Conservation (phyloP, 2,797 vertebrate species). For the Parauchenoglanis punctatus region DNA sequence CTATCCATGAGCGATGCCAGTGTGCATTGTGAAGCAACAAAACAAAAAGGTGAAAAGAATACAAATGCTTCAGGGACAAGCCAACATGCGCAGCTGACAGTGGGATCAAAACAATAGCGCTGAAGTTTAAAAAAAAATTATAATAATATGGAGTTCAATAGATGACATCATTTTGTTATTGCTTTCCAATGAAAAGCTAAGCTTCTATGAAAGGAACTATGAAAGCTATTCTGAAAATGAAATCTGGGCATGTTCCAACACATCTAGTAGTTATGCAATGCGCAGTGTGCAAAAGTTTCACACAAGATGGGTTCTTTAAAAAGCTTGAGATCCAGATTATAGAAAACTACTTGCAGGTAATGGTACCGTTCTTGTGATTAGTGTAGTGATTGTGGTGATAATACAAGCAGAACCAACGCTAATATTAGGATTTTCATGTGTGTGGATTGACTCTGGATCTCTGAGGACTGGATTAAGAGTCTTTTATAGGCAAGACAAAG, state of each 20-base stretch:
- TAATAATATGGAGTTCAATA: background rate
- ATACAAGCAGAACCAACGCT: background rate
- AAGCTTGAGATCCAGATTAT: background rate
- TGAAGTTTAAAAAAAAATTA: background rate
- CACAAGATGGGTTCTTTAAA: too few relatives aligned
- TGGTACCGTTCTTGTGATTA: background rate
- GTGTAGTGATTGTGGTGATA: background rate
- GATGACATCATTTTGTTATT: background rate
- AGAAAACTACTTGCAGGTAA: background rate
- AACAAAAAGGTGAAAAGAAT: background rate
- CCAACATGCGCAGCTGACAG: background rate
- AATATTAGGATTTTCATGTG: background rate
- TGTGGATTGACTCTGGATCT: background rate
- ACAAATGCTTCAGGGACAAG: background rate
- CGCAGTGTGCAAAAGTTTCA: too few relatives aligned
- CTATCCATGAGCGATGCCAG: background rate
- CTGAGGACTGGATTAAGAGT: constrained; percentile 3
- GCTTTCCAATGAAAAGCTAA: background rate
- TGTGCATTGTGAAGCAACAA: background rate
- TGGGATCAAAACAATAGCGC: background rate
- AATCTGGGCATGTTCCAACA: constrained; percentile 22
- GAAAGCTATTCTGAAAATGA: background rate
- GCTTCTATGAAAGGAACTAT: background rate
- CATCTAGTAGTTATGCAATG: background rate
- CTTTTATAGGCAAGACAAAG: background rate